These are phyloP conservation scores for Physocephala rufipes DNA, from an alignment of 2,888 invertebrate species.

Conservation along the genomic window DNA sequence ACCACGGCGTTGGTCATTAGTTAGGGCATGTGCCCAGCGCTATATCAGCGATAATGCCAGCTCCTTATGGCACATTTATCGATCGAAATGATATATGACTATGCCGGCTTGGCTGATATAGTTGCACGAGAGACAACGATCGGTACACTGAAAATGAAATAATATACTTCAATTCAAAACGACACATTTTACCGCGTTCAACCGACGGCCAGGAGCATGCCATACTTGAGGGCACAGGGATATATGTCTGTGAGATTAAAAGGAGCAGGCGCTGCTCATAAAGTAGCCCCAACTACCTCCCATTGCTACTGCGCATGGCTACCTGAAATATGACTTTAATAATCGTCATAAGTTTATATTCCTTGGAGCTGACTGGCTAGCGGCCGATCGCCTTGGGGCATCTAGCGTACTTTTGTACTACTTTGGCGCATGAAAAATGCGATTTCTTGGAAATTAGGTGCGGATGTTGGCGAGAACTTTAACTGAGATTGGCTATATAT, in stretches of 20 bases:
- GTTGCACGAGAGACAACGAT: slow-evolving; percentile 25
- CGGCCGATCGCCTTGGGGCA: slow-evolving; percentile 19
- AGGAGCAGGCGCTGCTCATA: slow-evolving; percentile 20
- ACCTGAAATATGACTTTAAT: slow-evolving; percentile 54
- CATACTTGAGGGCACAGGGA: neutral
- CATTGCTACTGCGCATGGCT: slow-evolving; percentile 39
- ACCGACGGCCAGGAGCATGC: slow-evolving; percentile 15
- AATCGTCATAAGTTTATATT: slow-evolving; percentile 62
- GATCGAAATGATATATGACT: slow-evolving; percentile 47
- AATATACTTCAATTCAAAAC: slow-evolving; percentile 46
- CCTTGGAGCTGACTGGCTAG: slow-evolving; percentile 49
- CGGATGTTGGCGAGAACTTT: slow-evolving; percentile 15
- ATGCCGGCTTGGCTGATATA: slow-evolving; percentile 23
- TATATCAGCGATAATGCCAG: slow-evolving; percentile 42
- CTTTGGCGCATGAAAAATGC: slow-evolving; percentile 13
- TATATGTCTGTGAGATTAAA: slow-evolving; percentile 1
- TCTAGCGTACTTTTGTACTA: neutral
- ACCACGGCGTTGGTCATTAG: slow-evolving; percentile 37
- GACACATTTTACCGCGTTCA: slow-evolving; percentile 27
- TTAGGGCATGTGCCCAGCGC: slow-evolving; percentile 43
- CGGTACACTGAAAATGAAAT: slow-evolving; percentile 42
- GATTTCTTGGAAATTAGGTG: slow-evolving; percentile 31
- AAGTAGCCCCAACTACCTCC: slow-evolving; percentile 27
- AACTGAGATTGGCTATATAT: neutral
- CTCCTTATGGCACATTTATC: slow-evolving; percentile 49